These are phyloP conservation scores for Ophion ellenae DNA, from an alignment of 2,888 invertebrate genomes.

Conservation along the genomic window DNA sequence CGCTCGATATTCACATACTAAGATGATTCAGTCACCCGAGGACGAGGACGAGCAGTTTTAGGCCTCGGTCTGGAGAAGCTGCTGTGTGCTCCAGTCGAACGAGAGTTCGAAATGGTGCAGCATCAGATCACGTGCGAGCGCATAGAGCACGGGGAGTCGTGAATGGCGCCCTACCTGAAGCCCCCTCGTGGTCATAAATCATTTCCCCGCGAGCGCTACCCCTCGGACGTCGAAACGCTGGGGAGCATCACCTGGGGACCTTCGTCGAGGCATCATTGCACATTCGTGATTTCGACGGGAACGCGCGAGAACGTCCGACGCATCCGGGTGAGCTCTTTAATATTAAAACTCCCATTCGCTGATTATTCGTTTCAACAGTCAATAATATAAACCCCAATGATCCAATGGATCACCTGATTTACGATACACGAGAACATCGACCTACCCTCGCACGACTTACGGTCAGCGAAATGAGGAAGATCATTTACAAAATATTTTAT, in stretches of 20 bases:
- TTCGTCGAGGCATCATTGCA: conserved; percentile 61
- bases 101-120: conserved; percentile 63
- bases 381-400: background rate
- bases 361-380: background rate
- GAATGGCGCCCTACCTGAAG: conserved; percentile 81
- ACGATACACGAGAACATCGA: background rate
- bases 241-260: conserved; percentile 78
- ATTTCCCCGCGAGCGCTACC: conserved; percentile 80
- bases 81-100: conserved; percentile 16
- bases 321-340: conserved; percentile 45
- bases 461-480: too few relatives aligned
- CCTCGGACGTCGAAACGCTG: conserved; percentile 79
- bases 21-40: conserved; percentile 51
- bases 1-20: conserved; percentile 63
- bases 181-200: conserved; percentile 81
- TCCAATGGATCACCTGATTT: background rate
- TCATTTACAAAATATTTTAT: too few relatives aligned
- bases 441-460: background rate
- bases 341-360: background rate
- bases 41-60: conserved; percentile 35
- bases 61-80: background rate
- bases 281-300: conserved; percentile 66
- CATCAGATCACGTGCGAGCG: conserved; percentile 27
- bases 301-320: conserved; percentile 56
- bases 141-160: conserved; percentile 64